Base-by-base conservation (phyloP, 1,140 invertebrate species). In the Megalonaias nervosa region DNA sequence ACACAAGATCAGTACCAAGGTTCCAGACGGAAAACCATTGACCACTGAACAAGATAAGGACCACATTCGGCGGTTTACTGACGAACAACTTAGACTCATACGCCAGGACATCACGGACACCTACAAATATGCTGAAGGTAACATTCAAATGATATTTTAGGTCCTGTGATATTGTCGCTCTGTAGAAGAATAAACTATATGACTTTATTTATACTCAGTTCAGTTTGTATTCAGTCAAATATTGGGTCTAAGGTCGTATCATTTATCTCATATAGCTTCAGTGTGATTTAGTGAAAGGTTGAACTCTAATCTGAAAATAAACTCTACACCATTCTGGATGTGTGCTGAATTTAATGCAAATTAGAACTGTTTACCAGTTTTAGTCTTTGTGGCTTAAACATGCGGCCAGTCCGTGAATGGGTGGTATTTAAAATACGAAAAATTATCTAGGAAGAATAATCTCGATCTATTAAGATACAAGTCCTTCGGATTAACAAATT, bases 91-190 rank as follows among this genome's bases (percentile, higher is more conserved):
- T 48, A 48, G 4, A 48, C 38, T 48, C 38, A 72, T 78, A 31
- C 57, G 71, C 26, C 76, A 78, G 21, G 71, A 78, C 58, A 55
- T 78, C 71, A 72, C 76, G 5, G 48, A 58, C 31, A 71, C 73
- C 38, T 78, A 78, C 48, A 78, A 73, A 73, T 69, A 78, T 60
- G 74, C 69, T 48, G 74, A 73, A 64, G 76, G 76, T 78, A 4
- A 57, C 13, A 48, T 6, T 0, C 56, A 13, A n/a, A 21, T 21
- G n/a, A 38, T 15, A 26, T 26, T 16, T 66, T 16, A 16, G 17
- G 15, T 16, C 31, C 4, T 66, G n/a, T 67, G 9, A n/a, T 62
- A 23, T 62, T 62, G 0, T 62, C 21, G 60, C 13, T n/a, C 21
- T 62, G 9, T 23, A 9, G 19, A 19, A 14, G 14, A n/a, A 19